Evolutionary conservation across 2,113 vertebrate species (phyloP).

Genomic region (Carlito syrichta): DNA sequence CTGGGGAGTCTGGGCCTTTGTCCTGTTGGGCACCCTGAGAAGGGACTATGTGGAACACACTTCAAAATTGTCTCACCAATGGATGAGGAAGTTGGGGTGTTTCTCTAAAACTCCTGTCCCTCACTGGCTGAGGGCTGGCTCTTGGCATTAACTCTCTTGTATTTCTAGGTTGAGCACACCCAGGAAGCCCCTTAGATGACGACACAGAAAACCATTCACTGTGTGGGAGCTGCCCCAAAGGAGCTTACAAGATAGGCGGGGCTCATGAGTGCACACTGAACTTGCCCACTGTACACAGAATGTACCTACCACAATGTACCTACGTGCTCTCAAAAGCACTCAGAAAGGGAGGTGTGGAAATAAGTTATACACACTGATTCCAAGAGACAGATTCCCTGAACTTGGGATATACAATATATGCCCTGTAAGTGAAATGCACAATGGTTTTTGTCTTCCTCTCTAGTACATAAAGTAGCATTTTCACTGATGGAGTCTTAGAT

Average conservation of each 20-base stretch:
- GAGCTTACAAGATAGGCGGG: neutral
- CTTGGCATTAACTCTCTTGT: neutral
- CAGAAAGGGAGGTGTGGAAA: neutral
- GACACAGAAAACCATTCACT: neutral
- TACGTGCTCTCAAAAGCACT: neutral
- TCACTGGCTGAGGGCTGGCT: neutral
- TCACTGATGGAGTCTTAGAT: neutral
- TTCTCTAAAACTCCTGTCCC: neutral
- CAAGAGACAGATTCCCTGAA: neutral
- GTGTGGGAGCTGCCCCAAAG: neutral
- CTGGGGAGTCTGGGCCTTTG: neutral
- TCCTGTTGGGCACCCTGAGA: neutral
- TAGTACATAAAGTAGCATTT: neutral
- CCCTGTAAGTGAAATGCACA: neutral
- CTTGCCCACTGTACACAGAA: neutral
- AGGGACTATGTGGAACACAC: neutral
- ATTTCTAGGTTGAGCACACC: neutral
- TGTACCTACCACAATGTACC: no score
- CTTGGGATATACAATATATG: neutral
- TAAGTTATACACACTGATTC: neutral
- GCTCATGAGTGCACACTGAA: accelerated
- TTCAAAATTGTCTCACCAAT: neutral
- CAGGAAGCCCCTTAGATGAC: neutral
- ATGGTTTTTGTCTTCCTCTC: neutral
- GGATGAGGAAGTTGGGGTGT: neutral